Conservation (phyloP, 2,797 vertebrate genomes). For the Coranthus polyacanthus region DNA sequence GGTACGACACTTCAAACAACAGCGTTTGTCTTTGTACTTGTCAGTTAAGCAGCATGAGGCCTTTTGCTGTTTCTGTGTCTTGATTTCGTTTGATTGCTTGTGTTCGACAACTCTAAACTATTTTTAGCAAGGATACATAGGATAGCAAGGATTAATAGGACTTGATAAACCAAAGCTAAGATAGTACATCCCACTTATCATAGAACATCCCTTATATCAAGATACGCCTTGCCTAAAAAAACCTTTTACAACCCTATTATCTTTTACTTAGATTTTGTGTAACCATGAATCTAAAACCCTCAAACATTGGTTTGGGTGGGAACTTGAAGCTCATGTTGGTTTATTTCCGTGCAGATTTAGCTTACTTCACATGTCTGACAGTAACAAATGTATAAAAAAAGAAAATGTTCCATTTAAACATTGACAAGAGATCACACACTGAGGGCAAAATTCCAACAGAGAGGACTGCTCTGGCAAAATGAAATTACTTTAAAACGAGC, state of each 20-base stretch:
- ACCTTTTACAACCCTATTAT: too few species aligned
- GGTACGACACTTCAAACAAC: conserved; percentile 61
- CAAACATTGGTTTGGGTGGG: background rate
- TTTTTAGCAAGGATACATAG: too few species aligned
- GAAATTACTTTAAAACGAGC: conserved; percentile 47
- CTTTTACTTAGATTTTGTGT: too few species aligned
- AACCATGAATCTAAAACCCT: too few species aligned
- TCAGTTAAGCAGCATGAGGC: conserved; percentile 18
- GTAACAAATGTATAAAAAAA: conserved; percentile 16
- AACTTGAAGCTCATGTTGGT: background rate
- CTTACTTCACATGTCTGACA: conserved; percentile 1
- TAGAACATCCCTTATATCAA: too few species aligned
- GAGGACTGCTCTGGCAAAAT: conserved; percentile 12
- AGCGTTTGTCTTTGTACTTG: background rate
- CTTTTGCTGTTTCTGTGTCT: background rate
- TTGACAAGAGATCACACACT: conserved; percentile 4
- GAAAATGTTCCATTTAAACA: conserved; percentile 4
- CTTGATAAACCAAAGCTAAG: too few species aligned
- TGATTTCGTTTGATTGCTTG: too few species aligned
- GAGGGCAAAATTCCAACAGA: conserved; percentile 6
- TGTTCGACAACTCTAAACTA: too few species aligned
- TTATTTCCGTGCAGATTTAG: conserved; percentile 2
- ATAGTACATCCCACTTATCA: too few species aligned
- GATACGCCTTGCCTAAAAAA: too few species aligned
- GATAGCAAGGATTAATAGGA: too few species aligned